Percentiles rank a stretch among this genome's conserved stretches.
Evolutionary conservation across 2,113 vertebrate species (phyloP).

Genomic region (Macrotis lagotis): DNA sequence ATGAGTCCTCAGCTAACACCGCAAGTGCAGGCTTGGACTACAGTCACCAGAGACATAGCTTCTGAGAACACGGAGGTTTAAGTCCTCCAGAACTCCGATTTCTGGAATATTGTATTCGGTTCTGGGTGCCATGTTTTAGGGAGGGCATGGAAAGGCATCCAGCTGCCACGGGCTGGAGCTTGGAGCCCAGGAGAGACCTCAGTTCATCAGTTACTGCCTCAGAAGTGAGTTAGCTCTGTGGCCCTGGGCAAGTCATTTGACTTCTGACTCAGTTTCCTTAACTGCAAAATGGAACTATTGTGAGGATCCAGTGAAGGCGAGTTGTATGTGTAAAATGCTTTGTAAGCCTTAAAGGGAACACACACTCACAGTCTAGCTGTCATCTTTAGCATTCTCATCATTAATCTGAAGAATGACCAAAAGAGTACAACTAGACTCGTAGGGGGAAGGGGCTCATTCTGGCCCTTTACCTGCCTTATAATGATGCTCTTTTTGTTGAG

Average conservation of each 20-base stretch:
- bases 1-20: neutral
- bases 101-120: neutral
- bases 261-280: neutral
- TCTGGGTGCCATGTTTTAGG: neutral
- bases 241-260: neutral
- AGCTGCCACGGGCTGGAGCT: neutral
- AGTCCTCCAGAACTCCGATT: neutral
- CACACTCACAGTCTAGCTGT: neutral
- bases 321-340: neutral
- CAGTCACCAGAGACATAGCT: neutral
- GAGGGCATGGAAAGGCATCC: neutral
- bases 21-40: neutral
- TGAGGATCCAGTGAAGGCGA: neutral
- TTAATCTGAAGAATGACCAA: neutral
- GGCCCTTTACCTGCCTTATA: neutral
- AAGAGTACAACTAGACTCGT: neutral
- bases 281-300: neutral
- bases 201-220: neutral
- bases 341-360: neutral
- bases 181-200: neutral
- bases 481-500: neutral
- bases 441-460: neutral
- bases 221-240: neutral
- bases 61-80: neutral
- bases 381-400: neutral